These are phyloP conservation scores for Pangasius krempfi DNA, from an alignment of 2,797 vertebrate genomes.

Conservation along the genomic window DNA sequence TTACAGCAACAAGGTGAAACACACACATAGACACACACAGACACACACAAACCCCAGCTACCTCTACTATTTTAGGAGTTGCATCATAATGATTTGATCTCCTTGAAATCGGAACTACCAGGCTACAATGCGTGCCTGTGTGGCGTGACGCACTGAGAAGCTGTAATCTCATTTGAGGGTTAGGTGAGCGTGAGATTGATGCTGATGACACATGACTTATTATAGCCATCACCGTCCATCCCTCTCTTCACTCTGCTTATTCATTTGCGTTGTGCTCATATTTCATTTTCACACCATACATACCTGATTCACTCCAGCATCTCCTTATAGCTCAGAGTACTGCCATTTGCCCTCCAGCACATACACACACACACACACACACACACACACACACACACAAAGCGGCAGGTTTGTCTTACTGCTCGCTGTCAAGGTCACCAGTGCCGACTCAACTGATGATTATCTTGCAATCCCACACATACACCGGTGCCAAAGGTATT, in stretches of 20 bases:
- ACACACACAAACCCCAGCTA: background rate
- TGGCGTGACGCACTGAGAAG: constrained; percentile 56
- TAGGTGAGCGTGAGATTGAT: constrained; percentile 62
- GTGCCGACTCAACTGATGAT: constrained; percentile 8
- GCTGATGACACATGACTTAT: constrained; percentile 49
- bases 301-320: constrained; percentile 34
- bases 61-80: constrained; percentile 23
- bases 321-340: constrained; percentile 18
- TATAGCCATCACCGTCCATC: constrained; percentile 52
- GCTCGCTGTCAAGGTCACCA: background rate
- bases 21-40: background rate
- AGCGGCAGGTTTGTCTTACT: constrained; percentile 57
- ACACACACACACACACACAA: constrained; percentile 25
- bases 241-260: constrained; percentile 26
- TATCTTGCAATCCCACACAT: constrained; percentile 40
- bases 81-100: constrained; percentile 72
- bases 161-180: constrained; percentile 77
- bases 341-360: constrained; percentile 50
- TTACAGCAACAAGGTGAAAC: constrained; percentile 1
- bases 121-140: constrained; percentile 72
- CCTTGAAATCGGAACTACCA: constrained; percentile 59
- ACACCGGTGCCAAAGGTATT: background rate
- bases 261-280: constrained; percentile 57
- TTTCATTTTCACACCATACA: constrained; percentile 57
- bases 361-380: constrained; percentile 24